Conservation (phyloP, 2,113 vertebrate species). For the Trichechus manatus region DNA sequence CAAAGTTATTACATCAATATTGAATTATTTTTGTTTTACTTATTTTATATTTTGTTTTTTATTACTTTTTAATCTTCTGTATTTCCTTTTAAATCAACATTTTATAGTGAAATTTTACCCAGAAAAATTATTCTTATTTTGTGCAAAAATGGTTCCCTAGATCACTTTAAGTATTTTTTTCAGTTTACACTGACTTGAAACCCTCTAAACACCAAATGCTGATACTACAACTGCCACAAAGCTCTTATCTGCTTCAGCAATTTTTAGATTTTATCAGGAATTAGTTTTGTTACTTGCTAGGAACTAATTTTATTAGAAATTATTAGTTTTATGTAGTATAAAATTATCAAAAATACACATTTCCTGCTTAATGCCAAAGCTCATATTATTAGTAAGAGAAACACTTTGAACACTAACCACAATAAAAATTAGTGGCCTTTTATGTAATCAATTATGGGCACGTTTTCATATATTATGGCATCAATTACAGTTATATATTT, state of each 20-base stretch:
- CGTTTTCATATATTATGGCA: neutral
- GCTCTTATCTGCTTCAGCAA: neutral
- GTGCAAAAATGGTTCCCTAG: neutral
- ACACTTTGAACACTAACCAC: neutral
- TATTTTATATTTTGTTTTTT: too few species aligned
- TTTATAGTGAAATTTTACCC: slow-evolving; percentile 5
- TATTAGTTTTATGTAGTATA: neutral
- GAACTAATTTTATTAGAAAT: neutral
- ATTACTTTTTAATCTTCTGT: too few species aligned
- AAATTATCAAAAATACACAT: slow-evolving; percentile 5
- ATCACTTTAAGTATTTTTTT: neutral
- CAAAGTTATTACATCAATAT: neutral
- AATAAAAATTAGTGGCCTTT: slow-evolving; percentile 6
- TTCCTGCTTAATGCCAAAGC: neutral
- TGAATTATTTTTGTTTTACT: too few species aligned
- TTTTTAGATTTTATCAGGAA: neutral
- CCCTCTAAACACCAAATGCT: neutral
- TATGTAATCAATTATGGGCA: neutral
- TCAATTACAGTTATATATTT: neutral
- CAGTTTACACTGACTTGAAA: neutral
- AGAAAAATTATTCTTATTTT: neutral
- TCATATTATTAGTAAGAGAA: neutral
- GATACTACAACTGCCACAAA: neutral
- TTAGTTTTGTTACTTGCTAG: neutral
- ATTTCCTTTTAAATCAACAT: neutral